These are phyloP conservation scores for Plebejus melissa DNA, from an alignment of 2,888 invertebrate genomes.

Conservation along the genomic window DNA sequence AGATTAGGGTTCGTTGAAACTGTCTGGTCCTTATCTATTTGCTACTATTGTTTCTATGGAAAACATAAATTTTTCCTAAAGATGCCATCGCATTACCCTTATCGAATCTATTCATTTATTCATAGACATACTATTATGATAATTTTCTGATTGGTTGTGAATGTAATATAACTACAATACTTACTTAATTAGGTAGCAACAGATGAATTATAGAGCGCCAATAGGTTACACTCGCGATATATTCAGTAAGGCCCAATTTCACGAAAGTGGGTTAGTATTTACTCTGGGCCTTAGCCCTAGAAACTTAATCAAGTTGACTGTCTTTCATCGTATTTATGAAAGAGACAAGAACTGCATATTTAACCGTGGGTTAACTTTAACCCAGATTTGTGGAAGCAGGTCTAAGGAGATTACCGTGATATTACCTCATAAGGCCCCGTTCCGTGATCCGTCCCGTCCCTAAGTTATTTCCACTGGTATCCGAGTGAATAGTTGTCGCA, in stretches of 20 bases:
- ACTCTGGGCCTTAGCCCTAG: too few species aligned
- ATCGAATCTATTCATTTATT: neutral
- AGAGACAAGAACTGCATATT: neutral
- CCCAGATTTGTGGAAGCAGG: neutral
- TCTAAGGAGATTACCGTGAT: neutral
- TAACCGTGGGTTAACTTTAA: neutral
- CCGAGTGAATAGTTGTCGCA: constrained; percentile 1
- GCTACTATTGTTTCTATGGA: neutral
- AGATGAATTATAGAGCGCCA: neutral
- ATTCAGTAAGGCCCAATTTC: neutral
- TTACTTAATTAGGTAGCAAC: neutral
- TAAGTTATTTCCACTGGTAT: constrained; percentile 8
- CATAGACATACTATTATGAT: neutral
- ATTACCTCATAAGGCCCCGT: constrained; percentile 12
- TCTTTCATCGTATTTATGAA: neutral
- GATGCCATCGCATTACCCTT: neutral
- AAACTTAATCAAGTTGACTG: too few species aligned
- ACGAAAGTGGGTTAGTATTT: neutral
- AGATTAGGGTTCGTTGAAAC: neutral
- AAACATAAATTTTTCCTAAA: neutral
- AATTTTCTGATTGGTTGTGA: neutral
- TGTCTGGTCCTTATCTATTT: neutral
- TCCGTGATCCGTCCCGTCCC: neutral
- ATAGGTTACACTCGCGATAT: neutral
- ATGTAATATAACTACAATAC: neutral